Evolutionary conservation across 1,140 invertebrate genomes (phyloP).

Genomic region (Cataglyphis hispanica): DNA sequence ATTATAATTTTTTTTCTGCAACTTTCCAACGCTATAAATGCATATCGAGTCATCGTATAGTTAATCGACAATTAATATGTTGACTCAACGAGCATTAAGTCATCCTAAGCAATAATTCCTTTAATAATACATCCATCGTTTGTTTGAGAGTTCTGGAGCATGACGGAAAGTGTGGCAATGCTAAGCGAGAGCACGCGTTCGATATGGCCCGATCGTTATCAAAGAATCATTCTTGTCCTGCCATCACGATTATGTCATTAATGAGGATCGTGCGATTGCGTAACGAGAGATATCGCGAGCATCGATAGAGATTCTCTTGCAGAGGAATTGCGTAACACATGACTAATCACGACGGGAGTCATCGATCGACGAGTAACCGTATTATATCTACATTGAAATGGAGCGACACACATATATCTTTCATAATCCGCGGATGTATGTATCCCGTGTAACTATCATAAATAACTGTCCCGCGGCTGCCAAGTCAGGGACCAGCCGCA

Average conservation of each 20-base stretch:
- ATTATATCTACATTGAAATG: slow-evolving; percentile 17
- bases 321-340: slow-evolving; percentile 11
- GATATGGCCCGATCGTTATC: slow-evolving; percentile 54
- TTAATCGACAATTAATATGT: slow-evolving; percentile 49
- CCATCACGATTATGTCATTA: slow-evolving; percentile 44
- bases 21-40: not conserved
- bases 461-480: slow-evolving; percentile 18
- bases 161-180: slow-evolving; percentile 57
- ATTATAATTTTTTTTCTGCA: not conserved
- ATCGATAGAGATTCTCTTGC: slow-evolving; percentile 26
- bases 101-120: slow-evolving; percentile 37
- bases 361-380: not conserved
- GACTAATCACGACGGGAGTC: slow-evolving; percentile 9
- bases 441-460: slow-evolving; percentile 15
- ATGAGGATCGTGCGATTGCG: slow-evolving; percentile 51
- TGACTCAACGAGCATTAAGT: slow-evolving; percentile 21
- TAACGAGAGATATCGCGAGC: slow-evolving; percentile 6
- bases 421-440: not conserved
- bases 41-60: not conserved
- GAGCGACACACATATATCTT: not conserved
- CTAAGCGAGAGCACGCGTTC: slow-evolving; percentile 39
- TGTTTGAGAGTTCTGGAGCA: slow-evolving; percentile 61
- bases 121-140: slow-evolving; percentile 40
- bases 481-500: not conserved
- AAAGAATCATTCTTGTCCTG: slow-evolving; percentile 26